These are phyloP conservation scores for Coendou prehensilis DNA, from an alignment of 2,797 vertebrate species.

Conservation along the genomic window DNA sequence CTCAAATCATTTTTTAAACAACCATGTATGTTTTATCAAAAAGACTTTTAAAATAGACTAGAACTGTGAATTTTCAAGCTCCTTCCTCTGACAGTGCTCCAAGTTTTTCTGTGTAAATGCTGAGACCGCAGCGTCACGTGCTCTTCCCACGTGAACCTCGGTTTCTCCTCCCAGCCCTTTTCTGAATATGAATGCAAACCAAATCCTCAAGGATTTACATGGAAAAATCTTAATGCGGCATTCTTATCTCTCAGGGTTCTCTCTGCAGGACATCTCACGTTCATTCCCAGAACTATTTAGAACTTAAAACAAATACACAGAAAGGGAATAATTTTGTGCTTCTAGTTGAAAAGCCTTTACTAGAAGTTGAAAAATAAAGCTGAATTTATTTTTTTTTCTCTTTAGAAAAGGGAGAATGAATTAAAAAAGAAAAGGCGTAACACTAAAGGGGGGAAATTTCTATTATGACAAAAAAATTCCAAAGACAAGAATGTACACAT, in stretches of 20 bases:
- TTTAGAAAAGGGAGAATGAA: not conserved
- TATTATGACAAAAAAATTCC: not conserved
- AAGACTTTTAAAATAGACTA: not conserved
- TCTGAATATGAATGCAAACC: conserved; percentile 41
- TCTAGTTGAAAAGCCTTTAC: not conserved
- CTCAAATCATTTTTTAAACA: not conserved
- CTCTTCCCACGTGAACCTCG: conserved; percentile 47
- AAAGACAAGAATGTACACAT: not conserved
- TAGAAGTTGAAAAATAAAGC: conserved; percentile 38
- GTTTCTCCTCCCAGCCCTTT: not conserved
- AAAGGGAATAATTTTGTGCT: not conserved
- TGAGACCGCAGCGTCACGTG: not conserved
- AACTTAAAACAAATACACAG: conserved; percentile 18
- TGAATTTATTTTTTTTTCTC: not conserved
- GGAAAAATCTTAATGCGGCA: conserved; percentile 14
- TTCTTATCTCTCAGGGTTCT: conserved; percentile 18
- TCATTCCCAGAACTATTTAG: conserved; percentile 7
- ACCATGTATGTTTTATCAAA: not conserved
- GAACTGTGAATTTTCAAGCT: not conserved
- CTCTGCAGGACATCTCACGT: not conserved
- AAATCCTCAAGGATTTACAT: not conserved
- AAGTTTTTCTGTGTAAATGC: not conserved
- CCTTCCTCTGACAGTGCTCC: not conserved
- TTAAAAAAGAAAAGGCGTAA: not conserved
- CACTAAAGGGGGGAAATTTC: not conserved